These are phyloP conservation scores for Gambelia wislizenii DNA, from an alignment of 2,797 vertebrate genomes.

Conservation along the genomic window DNA sequence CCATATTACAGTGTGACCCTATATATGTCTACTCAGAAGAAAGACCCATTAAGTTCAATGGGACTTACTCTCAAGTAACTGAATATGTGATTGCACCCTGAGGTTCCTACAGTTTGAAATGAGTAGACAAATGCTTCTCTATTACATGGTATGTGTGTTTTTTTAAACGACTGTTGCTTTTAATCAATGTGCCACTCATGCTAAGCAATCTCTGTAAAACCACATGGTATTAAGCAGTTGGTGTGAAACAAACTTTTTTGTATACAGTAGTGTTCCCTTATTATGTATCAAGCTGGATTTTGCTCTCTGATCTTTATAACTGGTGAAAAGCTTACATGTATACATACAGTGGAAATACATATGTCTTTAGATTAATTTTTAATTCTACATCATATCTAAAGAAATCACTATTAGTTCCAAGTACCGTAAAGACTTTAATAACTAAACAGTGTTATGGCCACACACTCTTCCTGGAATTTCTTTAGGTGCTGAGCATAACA, in stretches of 20 bases:
- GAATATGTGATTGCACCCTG: background rate
- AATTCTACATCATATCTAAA: background rate
- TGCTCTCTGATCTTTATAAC: background rate
- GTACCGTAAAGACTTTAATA: background rate
- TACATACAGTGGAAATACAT: background rate
- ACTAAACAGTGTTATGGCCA: background rate
- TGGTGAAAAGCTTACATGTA: background rate
- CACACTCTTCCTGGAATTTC: background rate
- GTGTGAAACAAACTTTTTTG: conserved; percentile 5
- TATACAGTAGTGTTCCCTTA: background rate
- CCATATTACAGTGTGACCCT: background rate
- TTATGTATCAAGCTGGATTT: background rate
- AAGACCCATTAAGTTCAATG: background rate
- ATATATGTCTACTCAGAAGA: background rate
- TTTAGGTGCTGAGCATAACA: background rate
- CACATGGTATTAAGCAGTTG: background rate
- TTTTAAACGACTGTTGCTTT: background rate
- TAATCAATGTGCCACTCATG: background rate
- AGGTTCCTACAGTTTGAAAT: background rate
- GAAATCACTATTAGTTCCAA: background rate
- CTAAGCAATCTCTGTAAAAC: background rate
- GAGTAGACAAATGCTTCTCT: background rate
- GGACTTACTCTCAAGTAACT: background rate
- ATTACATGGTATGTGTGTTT: background rate
- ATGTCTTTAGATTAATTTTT: background rate